Evolutionary conservation across 2,113 vertebrate genomes (phyloP).

Genomic region (Tachysurus fulvidraco): DNA sequence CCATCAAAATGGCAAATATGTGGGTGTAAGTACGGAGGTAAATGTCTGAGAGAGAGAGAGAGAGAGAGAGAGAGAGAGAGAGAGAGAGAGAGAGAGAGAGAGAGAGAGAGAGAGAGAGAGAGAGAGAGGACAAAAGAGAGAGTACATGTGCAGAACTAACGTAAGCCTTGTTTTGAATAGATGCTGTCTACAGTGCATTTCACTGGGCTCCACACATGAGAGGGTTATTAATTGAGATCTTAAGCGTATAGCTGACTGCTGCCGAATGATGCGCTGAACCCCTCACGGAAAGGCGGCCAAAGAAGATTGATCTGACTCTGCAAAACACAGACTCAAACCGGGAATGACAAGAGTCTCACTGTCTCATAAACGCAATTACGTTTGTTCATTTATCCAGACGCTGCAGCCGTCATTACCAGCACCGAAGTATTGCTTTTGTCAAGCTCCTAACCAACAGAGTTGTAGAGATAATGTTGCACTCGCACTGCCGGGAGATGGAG

Average conservation of each 20-base stretch:
- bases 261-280: slow-evolving; percentile 33
- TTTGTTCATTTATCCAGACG: slow-evolving; percentile 47
- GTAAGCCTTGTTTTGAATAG: slow-evolving; percentile 23
- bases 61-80: not conserved
- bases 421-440: slow-evolving; percentile 42
- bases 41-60: not conserved
- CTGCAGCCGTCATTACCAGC: slow-evolving; percentile 25
- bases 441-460: slow-evolving; percentile 35
- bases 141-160: not conserved
- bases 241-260: slow-evolving; percentile 46
- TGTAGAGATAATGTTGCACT: not conserved
- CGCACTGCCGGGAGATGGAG: not conserved
- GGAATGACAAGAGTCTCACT: slow-evolving; percentile 42
- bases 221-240: slow-evolving; percentile 49
- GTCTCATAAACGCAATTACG: slow-evolving; percentile 38
- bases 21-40: not conserved
- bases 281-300: slow-evolving; percentile 18
- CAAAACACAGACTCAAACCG: slow-evolving; percentile 37
- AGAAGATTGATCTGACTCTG: slow-evolving; percentile 36
- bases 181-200: slow-evolving; percentile 42
- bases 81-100: not conserved
- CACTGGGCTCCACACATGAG: slow-evolving; percentile 40
- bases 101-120: not conserved
- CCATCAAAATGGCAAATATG: slow-evolving; percentile 6
- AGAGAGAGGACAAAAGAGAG: not conserved